Conservation (phyloP, 2,113 vertebrate genomes). For the Falcunculus frontatus region DNA sequence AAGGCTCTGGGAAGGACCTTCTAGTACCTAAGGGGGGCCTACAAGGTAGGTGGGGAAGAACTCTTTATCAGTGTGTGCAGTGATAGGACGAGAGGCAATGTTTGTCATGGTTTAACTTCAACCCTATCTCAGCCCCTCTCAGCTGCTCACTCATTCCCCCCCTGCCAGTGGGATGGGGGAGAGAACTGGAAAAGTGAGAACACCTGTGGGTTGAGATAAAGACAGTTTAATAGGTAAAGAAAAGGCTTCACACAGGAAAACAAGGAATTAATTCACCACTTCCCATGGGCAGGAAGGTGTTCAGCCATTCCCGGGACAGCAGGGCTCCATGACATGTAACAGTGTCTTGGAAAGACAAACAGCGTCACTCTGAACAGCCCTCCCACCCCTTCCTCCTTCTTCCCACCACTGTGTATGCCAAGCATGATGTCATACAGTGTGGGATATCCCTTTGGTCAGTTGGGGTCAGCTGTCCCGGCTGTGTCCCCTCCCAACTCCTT, state of each 20-base stretch:
- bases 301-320: not conserved
- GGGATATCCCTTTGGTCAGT: not conserved
- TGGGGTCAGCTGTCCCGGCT: not conserved
- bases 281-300: not conserved
- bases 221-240: not conserved
- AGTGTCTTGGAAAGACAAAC: not conserved
- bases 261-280: not conserved
- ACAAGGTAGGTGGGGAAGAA: not conserved
- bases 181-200: not conserved
- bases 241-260: not conserved
- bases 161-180: not conserved
- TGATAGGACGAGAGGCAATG: fast-evolving
- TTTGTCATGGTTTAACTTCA: not conserved
- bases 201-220: not conserved
- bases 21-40: not conserved
- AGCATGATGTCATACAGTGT: not conserved
- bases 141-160: not conserved
- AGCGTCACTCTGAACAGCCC: not conserved
- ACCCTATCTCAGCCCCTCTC: not conserved
- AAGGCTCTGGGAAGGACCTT: not conserved
- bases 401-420: not conserved
- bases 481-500: not conserved
- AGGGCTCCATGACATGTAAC: not conserved
- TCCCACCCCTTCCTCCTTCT: not conserved
- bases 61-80: not conserved